Base-by-base conservation (phyloP, 2,888 invertebrate genomes). In the Drosophila limbata region DNA sequence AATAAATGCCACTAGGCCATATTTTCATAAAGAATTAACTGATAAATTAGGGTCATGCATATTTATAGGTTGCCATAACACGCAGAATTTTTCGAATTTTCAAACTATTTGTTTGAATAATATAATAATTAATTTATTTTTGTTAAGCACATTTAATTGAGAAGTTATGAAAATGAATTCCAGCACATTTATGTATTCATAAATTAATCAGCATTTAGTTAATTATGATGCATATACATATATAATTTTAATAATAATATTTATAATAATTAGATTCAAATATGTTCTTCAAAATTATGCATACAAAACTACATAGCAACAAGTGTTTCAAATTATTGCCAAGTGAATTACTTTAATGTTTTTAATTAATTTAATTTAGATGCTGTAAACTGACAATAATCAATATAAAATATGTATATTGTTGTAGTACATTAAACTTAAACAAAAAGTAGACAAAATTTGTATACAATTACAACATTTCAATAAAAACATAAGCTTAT, bases 31-130 rank as follows among this genome's bases (percentile, higher is more conserved):
- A 35, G 42, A 39, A 45, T 50, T 53, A 37, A 9, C 31, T 44
- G 19, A 31, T 52, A 53, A 62, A 62, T 47, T 37, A 19, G 37
- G 62, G 62, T 62, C 62, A 62, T 62, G 55, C 37, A 62, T 53
- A 55, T 55, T 55, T 39, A 48, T 59, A 28, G 25, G 25, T 6
- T 6, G 47, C 5, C 45, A 37, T 11, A 28, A 28, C 57, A 59
- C 39, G 57, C 57, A 59, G 44, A 19, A 31, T 45, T 53, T 40
- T 52, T n/a, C 13, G 40, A 48, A 40, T 19, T 33, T 48, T 15
- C 21, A 45, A 56, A 56, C 25, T 6, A 2, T 51, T 37, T 25
- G 51, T 37, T 51, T 37, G 37, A 21, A n/a, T 35, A 37, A 21
- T 15, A 21, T 51, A 15, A 2, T 15, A 17, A 53, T 28, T 28